phyloP scores from a whole-genome alignment of 1,140 invertebrate species.

The Piezodorus guildinii region DNA sequence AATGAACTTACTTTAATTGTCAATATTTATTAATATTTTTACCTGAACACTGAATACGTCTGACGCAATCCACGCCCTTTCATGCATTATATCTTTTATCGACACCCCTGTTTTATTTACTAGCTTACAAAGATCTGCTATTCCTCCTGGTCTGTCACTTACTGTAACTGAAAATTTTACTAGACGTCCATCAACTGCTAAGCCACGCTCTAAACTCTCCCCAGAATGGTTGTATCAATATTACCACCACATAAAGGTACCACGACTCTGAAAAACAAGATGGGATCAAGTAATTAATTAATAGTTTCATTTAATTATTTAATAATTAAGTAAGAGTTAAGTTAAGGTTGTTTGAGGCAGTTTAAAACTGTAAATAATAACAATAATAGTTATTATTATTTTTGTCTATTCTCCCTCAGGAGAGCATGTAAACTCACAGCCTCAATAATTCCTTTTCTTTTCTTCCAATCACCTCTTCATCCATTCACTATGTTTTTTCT shows the following conservation, averaged over 20 bases:
- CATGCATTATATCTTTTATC: constrained; percentile 90
- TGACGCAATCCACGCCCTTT: constrained; percentile 77
- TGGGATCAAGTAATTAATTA: no score
- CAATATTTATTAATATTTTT: constrained; percentile 19
- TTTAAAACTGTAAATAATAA: no score
- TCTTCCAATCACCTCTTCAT: no score
- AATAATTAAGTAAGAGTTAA: no score
- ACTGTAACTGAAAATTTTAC: constrained; percentile 78
- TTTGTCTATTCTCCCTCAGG: no score
- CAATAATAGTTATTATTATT: no score
- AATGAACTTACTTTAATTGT: no score
- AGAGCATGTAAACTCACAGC: no score
- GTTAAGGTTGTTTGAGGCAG: no score
- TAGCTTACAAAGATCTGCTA: constrained; percentile 69
- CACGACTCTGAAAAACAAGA: constrained; percentile 53
- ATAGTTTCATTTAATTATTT: no score
- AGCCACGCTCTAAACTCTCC: constrained; percentile 73
- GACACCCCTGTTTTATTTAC: constrained; percentile 68
- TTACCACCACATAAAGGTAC: constrained; percentile 79
- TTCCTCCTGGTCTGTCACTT: constrained; percentile 74
- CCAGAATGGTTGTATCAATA: constrained; percentile 84
- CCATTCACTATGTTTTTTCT: no score
- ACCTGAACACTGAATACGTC: constrained; percentile 77
- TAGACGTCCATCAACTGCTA: constrained; percentile 77
- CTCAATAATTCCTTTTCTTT: no score